Conservation (phyloP, 2,113 vertebrate species). For the Corydoras maculifer region DNA sequence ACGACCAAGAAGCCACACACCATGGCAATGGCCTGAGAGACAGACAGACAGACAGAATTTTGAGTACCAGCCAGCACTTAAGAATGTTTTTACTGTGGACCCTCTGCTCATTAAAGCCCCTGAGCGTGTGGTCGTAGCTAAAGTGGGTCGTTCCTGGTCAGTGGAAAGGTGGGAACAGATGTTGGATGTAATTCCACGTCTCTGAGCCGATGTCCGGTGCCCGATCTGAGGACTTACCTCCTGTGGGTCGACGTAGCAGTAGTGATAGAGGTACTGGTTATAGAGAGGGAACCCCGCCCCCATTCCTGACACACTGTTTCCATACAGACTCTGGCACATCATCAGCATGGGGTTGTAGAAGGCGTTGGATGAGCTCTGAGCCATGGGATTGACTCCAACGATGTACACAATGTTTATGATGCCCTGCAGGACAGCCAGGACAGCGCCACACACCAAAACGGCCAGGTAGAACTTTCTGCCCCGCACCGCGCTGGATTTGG, state of each 20-base stretch:
- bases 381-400: conserved; percentile 79
- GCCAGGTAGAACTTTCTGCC: conserved; percentile 73
- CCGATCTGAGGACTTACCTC: conserved; percentile 63
- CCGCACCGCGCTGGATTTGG: conserved; percentile 62
- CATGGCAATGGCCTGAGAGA: conserved; percentile 74
- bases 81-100: no score
- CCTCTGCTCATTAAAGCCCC: no score
- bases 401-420: conserved; percentile 81
- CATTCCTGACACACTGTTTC: conserved; percentile 58
- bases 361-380: conserved; percentile 66
- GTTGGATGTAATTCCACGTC: no score
- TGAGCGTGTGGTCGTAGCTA: no score
- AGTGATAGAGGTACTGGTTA: conserved; percentile 88
- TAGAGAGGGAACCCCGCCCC: conserved; percentile 62
- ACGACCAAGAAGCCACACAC: conserved; percentile 79
- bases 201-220: no score
- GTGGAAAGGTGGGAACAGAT: no score
- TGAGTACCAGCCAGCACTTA: no score
- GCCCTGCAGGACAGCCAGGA: conserved; percentile 70
- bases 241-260: conserved; percentile 87
- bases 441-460: conserved; percentile 56
- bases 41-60: conserved; percentile 1
- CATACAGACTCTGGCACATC: conserved; percentile 75
- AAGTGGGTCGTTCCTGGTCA: no score
- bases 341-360: conserved; percentile 74